A percentile compares a stretch with the other conserved stretches of the same genome.
These are phyloP conservation scores for Odontothrips loti DNA, from an alignment of 2,888 invertebrate genomes.

Conservation along the genomic window DNA sequence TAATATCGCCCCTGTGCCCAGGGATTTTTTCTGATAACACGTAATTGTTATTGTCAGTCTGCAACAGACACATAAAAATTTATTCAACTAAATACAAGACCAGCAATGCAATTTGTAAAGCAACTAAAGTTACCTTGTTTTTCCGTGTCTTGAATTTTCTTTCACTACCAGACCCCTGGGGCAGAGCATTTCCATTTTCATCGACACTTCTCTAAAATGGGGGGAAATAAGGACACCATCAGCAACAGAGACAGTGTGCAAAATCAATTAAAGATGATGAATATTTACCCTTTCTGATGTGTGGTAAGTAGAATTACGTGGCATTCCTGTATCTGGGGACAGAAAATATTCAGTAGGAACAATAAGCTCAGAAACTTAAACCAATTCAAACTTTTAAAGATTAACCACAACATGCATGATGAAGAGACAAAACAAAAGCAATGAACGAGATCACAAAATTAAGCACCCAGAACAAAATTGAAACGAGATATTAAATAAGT, in stretches of 20 bases:
- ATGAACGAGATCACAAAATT: neutral
- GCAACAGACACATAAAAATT: neutral
- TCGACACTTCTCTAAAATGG: conserved; percentile 60
- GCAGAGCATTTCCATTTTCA: conserved; percentile 74
- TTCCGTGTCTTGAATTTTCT: conserved; percentile 40
- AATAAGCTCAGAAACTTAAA: neutral
- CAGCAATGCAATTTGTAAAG: neutral
- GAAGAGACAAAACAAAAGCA: neutral
- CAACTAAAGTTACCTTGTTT: conserved; percentile 39
- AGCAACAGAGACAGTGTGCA: neutral
- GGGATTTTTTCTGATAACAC: conserved; percentile 57
- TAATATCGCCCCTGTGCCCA: conserved; percentile 72
- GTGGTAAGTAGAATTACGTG: neutral
- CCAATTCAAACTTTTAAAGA: neutral
- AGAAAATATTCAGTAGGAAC: too few species aligned
- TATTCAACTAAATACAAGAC: too few species aligned
- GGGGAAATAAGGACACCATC: conserved; percentile 6
- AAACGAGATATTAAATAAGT: neutral
- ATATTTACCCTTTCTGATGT: neutral
- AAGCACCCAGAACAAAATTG: neutral
- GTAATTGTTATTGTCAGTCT: conserved; percentile 46
- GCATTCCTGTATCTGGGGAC: too few species aligned
- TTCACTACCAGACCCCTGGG: conserved; percentile 37
- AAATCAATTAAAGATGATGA: neutral
- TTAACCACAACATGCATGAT: neutral